Evolutionary conservation across 2,113 vertebrate species (phyloP), one percentile per base, ranked within the genome.

Genomic region (Heterocephalus glaber): DNA sequence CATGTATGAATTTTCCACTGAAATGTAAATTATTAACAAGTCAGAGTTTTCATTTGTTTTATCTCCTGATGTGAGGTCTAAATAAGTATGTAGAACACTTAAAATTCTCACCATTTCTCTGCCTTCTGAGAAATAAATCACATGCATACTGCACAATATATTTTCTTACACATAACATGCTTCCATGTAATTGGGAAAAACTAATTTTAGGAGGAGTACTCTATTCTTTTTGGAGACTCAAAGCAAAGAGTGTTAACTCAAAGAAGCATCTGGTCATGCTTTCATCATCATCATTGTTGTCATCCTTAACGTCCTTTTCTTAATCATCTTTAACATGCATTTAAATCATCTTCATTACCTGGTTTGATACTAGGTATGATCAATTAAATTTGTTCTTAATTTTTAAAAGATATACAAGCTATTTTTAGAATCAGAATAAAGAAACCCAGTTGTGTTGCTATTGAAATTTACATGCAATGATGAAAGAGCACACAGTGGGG

Each of bases 1-100:
- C 97, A 95, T 98, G 98, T 97, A 98, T 94, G 97, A 98, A 98
- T 98, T 98, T 98, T 98, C 98, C 98, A 98, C 98, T 98, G 98
- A 98, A 98, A 98, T 97, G 97, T 98, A 98, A 98, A 98, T 99
- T 98, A 99, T 99, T 98, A 99, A 98, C 98, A 98, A 98, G 98
- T 98, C 95, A 93, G 98, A 98, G 96, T 98, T 98, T 98, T 98
- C 98, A 98, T 98, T 98, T 98, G 98, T 98, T 99, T 98, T 98
- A 98, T 99, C 98, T 98, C 98, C 98, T 98, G 98, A 99, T 98
- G 98, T 97, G 98, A 98, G 97, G 98, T 98, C 98, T 98, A 98
- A 98, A 98, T 98, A 98, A 98, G 98, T 98, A 98, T 97, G 98
- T 96, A 97, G 98, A 97, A 98, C 96, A 95, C 97, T 98, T 98